A percentile compares a stretch with the other conserved stretches of the same genome.
Conservation (phyloP, 2,113 vertebrate species). For the Megaceryle torquata region DNA sequence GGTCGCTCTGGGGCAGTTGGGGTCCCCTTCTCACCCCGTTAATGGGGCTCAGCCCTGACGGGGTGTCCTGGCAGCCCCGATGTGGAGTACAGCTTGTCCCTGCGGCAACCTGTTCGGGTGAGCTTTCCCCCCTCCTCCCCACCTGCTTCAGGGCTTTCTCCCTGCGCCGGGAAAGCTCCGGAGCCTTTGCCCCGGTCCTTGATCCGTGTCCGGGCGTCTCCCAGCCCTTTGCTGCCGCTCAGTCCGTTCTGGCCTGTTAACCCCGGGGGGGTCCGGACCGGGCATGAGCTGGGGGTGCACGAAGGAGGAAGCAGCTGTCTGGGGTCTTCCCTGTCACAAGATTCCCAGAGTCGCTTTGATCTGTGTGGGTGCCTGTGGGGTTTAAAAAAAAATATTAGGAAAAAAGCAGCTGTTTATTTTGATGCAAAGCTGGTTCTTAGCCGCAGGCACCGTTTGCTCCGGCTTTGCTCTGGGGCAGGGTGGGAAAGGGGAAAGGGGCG, state of each 20-base stretch:
- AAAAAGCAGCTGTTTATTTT: not conserved
- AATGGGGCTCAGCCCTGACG: not conserved
- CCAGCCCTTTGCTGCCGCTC: not conserved
- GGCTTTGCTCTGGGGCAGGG: not conserved
- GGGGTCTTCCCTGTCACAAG: not conserved
- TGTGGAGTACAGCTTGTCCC: accelerated
- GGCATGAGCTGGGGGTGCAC: not conserved
- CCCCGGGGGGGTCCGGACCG: not conserved
- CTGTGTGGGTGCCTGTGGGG: not conserved
- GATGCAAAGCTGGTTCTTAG: not conserved
- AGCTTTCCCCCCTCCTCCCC: too few relatives aligned
- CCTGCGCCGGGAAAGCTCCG: too few relatives aligned
- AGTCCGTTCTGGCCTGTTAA: not conserved
- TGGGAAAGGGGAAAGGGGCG: constrained; percentile 61
- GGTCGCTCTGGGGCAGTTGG: not conserved
- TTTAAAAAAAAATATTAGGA: not conserved
- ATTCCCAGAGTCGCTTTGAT: constrained; percentile 21
- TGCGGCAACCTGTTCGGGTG: not conserved
- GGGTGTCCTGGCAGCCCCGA: not conserved
- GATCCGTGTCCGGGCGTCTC: accelerated
- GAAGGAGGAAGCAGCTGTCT: not conserved
- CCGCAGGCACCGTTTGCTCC: not conserved
- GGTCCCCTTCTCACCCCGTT: accelerated
- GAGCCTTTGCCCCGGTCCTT: not conserved
- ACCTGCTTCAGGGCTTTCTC: too few relatives aligned